phyloP scores from a whole-genome alignment of 2,797 vertebrate species.

The Pseudochromis fuscus region DNA sequence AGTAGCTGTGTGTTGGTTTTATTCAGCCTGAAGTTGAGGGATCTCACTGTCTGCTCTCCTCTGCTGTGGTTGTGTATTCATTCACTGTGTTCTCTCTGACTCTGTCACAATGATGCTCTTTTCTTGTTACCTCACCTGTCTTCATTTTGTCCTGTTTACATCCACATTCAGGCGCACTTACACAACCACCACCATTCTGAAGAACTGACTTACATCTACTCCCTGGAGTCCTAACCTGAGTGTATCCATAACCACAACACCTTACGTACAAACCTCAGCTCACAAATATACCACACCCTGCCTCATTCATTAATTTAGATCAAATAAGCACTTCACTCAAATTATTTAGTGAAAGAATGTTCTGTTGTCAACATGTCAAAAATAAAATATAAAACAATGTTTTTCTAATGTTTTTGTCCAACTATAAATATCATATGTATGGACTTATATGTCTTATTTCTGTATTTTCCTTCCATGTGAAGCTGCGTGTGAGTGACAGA shows the following conservation, averaged over 20 bases:
- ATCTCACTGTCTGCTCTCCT: slow-evolving; percentile 12
- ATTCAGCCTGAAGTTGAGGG: slow-evolving; percentile 17
- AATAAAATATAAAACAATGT: too few species aligned
- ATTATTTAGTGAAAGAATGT: too few species aligned
- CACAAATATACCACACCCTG: background rate
- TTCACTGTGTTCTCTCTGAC: background rate
- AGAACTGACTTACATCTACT: background rate
- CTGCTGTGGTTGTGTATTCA: slow-evolving; percentile 6
- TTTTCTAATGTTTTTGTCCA: too few species aligned
- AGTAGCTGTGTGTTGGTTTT: slow-evolving; percentile 26
- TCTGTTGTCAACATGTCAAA: too few species aligned
- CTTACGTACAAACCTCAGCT: background rate
- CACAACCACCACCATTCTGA: background rate
- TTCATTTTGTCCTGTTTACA: slow-evolving; percentile 2
- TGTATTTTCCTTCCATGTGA: too few species aligned
- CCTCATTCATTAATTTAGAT: too few species aligned
- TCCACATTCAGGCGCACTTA: slow-evolving; percentile 4
- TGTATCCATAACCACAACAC: background rate
- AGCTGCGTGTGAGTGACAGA: too few species aligned
- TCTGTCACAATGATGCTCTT: slow-evolving; percentile 16
- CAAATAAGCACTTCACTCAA: too few species aligned
- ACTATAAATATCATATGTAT: too few species aligned
- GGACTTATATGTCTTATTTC: too few species aligned
- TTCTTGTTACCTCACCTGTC: slow-evolving; percentile 9
- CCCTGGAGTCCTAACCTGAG: background rate